Evolutionary conservation across 2,113 vertebrate genomes (phyloP), one percentile per base, ranked within the genome.

Genomic region (Terrapene triunguis): DNA sequence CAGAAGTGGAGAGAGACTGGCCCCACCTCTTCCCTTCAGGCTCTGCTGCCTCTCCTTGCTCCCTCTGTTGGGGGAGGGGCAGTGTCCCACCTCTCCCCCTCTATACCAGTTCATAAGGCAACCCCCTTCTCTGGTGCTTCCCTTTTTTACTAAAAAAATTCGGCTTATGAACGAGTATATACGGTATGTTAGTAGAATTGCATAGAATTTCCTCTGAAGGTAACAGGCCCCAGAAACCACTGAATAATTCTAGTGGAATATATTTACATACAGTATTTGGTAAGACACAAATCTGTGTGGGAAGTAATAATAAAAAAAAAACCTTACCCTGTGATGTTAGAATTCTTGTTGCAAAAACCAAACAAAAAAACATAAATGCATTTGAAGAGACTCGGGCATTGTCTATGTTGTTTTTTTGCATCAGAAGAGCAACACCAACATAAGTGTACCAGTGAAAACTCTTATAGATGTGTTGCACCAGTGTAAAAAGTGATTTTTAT

Each of bases 241-340:
- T 69, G 57, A 90, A 57, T 85, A 93, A 91, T 89, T 88, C 38
- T 59, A 92, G 83, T 21, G 72, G 91, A n/a, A 76, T 53, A 90
- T 24, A 27, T 51, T 24, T 53, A 59, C 16, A 95, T 80, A 44
- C 0, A 51, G 7, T 11, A 10, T 48, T 57, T 82, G 22, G 14
- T 83, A 69, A 57, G 44, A 82, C 78, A 91, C 38, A 81, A 44
- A 88, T n/a, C 88, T 95, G 86, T 65, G 84, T 21, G 32, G 19
- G 21, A 97, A 94, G n/a, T 57, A 76, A 90, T 50, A 3, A 59
- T 57, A 29, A 59, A 35, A 35, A 29, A 59, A 32, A 35, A 54
- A 84, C 65, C 65, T 2, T 55, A 29, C 84, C 62, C 3, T 32
- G 10, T 57, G 87, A 55, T 11, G 42, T 69, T 54, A 83, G 79